phyloP scores from a whole-genome alignment of 2,797 vertebrate species.

The Lates japonicus region DNA sequence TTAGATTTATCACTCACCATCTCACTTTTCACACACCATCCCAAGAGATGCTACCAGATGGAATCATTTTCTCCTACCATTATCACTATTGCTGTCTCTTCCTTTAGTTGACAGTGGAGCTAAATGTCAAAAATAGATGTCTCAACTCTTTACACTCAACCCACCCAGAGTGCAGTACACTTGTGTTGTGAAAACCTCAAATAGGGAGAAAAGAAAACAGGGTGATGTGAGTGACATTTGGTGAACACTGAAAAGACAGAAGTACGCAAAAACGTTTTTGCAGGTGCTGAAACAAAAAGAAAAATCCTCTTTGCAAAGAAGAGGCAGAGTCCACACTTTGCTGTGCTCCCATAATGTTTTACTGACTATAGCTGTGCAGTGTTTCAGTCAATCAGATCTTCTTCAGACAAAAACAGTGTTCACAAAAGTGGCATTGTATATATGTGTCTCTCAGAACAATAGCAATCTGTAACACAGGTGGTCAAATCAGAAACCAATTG shows the following conservation, averaged over 20 bases:
- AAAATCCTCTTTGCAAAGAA: neutral
- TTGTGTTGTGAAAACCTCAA: constrained; percentile 30
- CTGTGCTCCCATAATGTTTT: neutral
- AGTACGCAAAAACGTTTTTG: neutral
- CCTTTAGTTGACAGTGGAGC: constrained; percentile 12
- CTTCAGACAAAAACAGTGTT: neutral
- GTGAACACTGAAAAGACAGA: neutral
- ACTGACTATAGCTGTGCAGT: neutral
- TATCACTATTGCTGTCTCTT: constrained; percentile 25
- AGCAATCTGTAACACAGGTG: neutral
- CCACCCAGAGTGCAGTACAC: neutral
- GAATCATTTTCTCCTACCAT: constrained; percentile 29
- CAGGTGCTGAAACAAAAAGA: neutral
- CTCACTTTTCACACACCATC: constrained; percentile 37
- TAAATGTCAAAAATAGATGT: constrained; percentile 47
- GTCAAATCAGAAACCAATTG: neutral
- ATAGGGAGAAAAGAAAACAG: constrained; percentile 27
- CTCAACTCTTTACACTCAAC: constrained; percentile 33
- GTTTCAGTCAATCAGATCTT: neutral
- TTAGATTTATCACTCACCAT: constrained; percentile 56
- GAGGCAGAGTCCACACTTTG: neutral
- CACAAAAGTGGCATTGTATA: neutral
- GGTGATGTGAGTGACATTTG: constrained; percentile 42
- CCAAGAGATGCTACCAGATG: constrained; percentile 27
- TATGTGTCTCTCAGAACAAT: neutral